Evolutionary conservation across 2,888 invertebrate species (phyloP).

Genomic region (Thysanoteuthis rhombus): DNA sequence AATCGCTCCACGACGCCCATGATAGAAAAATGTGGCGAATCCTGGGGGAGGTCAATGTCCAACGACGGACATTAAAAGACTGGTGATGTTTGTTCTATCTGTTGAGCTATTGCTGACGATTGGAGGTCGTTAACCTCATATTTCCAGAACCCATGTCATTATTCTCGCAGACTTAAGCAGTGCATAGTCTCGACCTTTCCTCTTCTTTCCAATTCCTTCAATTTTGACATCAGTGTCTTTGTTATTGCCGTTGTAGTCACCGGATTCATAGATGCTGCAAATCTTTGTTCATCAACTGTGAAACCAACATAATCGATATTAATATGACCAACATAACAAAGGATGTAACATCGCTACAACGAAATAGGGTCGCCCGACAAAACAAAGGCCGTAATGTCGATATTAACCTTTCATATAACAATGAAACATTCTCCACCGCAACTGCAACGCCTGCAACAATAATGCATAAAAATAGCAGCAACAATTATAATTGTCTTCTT

Average conservation of each 20-base stretch:
- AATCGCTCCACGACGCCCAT: too few species aligned
- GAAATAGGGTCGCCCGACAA: neutral
- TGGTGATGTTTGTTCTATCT: too few species aligned
- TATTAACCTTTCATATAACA: neutral
- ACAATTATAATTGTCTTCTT: slow-evolving; percentile 1
- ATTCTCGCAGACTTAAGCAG: too few species aligned
- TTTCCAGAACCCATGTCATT: too few species aligned
- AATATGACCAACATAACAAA: neutral
- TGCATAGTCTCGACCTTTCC: too few species aligned
- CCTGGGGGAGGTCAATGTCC: too few species aligned
- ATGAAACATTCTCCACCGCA: neutral
- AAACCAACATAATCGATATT: neutral
- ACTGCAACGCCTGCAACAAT: neutral
- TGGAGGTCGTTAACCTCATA: too few species aligned
- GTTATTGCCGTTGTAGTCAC: neutral
- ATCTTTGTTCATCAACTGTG: neutral
- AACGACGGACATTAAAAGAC: too few species aligned
- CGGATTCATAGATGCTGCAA: neutral
- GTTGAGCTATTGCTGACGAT: too few species aligned
- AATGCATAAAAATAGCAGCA: neutral
- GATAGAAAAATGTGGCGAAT: too few species aligned
- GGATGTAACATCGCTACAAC: neutral
- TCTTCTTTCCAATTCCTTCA: too few species aligned
- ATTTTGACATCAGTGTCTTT: too few species aligned
- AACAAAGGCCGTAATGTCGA: neutral